phyloP scores from a whole-genome alignment of 2,888 invertebrate species.

The Allophyes oxyacanthae region DNA sequence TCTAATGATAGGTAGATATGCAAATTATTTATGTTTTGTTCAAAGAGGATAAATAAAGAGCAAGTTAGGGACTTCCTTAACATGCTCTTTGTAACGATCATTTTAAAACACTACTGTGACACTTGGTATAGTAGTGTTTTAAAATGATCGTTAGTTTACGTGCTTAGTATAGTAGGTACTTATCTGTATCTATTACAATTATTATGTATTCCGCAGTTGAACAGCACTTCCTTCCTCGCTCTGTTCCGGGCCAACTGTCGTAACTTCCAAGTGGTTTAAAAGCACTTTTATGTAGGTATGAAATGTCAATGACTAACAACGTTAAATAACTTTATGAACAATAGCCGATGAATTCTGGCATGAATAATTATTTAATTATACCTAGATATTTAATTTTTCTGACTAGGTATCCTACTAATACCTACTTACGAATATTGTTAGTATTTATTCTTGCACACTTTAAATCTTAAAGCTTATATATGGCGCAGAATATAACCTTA shows the following conservation, averaged over 20 bases:
- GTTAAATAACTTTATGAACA: background rate
- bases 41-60: conserved; percentile 38
- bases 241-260: conserved; percentile 43
- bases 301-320: background rate
- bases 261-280: conserved; percentile 20
- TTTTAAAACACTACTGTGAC: no score
- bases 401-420: background rate
- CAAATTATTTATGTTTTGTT: conserved; percentile 35
- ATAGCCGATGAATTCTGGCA: background rate
- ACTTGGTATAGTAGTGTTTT: conserved; percentile 33
- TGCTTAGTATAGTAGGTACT: conserved; percentile 46
- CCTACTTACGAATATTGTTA: no score
- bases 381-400: no score
- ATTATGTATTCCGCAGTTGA: conserved; percentile 54
- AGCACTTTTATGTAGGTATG: conserved; percentile 10
- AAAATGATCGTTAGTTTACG: conserved; percentile 38
- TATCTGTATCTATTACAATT: conserved; percentile 41
- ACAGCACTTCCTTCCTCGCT: conserved; percentile 64
- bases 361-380: no score
- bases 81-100: no score
- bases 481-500: conserved; percentile 3
- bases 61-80: conserved; percentile 39
- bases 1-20: conserved; percentile 33
- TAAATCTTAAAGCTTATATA: background rate
- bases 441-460: background rate